Conservation (phyloP, 1,140 invertebrate genomes). For the Trichomalopsis sarcophagae region DNA sequence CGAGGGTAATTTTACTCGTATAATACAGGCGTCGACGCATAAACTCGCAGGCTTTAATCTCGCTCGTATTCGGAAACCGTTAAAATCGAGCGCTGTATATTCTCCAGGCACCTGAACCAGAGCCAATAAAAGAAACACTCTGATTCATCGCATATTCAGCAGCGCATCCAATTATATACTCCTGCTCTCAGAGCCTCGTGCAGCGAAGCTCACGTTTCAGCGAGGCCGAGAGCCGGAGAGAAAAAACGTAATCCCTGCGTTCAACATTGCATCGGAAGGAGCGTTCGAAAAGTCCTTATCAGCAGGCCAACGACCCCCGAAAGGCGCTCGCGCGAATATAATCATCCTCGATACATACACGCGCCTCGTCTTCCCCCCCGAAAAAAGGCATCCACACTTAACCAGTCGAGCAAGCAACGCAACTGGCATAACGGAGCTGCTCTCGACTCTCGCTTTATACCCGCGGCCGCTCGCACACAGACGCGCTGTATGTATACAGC, state of each 20-base stretch:
- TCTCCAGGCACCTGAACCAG: background rate
- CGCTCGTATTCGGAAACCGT: background rate
- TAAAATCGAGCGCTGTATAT: background rate
- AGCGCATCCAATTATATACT: background rate
- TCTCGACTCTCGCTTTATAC: constrained; percentile 1
- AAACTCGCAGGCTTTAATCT: background rate
- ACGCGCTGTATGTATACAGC: background rate
- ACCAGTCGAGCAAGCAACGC: background rate
- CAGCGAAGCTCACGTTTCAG: background rate
- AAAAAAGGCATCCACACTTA: background rate
- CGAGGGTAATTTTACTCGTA: too few species aligned
- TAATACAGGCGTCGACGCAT: background rate
- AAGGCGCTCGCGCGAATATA: background rate
- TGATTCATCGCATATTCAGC: background rate
- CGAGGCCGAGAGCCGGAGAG: background rate
- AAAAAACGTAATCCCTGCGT: background rate
- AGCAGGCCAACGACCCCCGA: background rate
- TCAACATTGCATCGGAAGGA: background rate
- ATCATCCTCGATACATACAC: background rate
- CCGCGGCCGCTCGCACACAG: too few species aligned
- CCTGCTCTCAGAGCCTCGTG: background rate
- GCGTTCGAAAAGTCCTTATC: background rate
- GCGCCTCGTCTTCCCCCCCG: background rate
- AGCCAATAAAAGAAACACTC: background rate
- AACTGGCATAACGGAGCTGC: constrained; percentile 24